Evolutionary conservation across 2,888 invertebrate species (phyloP), one percentile per base, ranked within the genome.

Genomic region (Horisme vitalbata): DNA sequence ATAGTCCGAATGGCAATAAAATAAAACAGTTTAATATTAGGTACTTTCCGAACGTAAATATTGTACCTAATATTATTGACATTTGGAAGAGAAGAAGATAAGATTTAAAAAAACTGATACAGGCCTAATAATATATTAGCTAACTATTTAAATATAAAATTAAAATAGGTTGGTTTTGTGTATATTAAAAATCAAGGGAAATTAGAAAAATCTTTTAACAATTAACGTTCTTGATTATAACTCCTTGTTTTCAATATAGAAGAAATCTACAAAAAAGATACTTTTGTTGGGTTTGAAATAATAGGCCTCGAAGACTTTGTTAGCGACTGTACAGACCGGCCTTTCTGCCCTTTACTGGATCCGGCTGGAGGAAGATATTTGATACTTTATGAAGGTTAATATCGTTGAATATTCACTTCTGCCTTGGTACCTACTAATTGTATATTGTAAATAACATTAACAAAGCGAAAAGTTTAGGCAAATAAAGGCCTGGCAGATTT

Each of bases 1-100:
- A 67, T 61, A 57, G 52, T 37, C 27, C 54, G 52, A 57, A 62
- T 55, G 55, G 56, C 63, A 59, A 61, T 72, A 71, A 72, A 68
- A 69, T 5, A 51, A 52, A 61, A 64, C 60, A 53, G 24, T 39
- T 34, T 63, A 61, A 53, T 50, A 59, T 61, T 57, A 57, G 56
- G 4, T 5, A 56, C 63, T 56, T 64, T 67, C 65, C 68, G 38
- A 23, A 13, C 30, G 21, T 12, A 15, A 36, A 36, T 35, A 27
- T 31, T 21, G 4, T 8, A 24, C 3, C 3, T 7, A 10, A 9
- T 6, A 28, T 8, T 18, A 6, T 18, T 18, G 18, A 1, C 6
- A 18, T 18, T 28, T 28, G 28, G 28, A 5, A 1, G 28, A 12
- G 5, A 28, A 28, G 8, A 13, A 13, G 7, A 28, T 9, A 13